Conservation (phyloP, 2,888 invertebrate species). For the Clivina fossor region DNA sequence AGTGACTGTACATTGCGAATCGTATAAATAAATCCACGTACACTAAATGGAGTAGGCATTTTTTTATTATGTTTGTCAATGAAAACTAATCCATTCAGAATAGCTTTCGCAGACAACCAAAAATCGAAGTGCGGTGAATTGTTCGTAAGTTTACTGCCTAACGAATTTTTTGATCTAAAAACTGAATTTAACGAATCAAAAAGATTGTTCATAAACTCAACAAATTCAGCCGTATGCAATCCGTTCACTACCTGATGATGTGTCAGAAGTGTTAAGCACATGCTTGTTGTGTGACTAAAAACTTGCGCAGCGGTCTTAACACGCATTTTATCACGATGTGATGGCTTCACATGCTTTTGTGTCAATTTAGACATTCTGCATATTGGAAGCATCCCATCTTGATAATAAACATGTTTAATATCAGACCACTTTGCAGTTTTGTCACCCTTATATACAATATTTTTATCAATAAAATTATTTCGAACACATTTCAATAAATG, state of each 20-base stretch:
- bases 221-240: slow-evolving; percentile 1
- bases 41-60: not conserved
- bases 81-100: not conserved
- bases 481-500: slow-evolving; percentile 4
- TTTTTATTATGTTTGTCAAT: not conserved
- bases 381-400: too few relatives aligned
- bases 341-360: not conserved
- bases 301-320: not conserved
- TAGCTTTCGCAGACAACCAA: slow-evolving; percentile 6
- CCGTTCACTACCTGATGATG: not conserved
- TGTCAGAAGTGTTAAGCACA: not conserved
- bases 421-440: not conserved
- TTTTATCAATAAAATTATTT: not conserved
- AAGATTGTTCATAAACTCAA: not conserved
- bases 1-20: not conserved
- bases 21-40: not conserved
- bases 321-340: not conserved
- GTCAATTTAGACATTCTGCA: too few relatives aligned
- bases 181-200: not conserved
- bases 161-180: not conserved
- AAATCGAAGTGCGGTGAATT: slow-evolving; percentile 1
- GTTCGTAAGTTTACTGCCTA: not conserved
- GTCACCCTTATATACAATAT: not conserved
- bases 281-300: too few relatives aligned
- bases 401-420: too few relatives aligned